Evolutionary conservation across 2,113 vertebrate genomes (phyloP), one percentile per base, ranked within the genome.

Genomic region (Mirounga angustirostris): DNA sequence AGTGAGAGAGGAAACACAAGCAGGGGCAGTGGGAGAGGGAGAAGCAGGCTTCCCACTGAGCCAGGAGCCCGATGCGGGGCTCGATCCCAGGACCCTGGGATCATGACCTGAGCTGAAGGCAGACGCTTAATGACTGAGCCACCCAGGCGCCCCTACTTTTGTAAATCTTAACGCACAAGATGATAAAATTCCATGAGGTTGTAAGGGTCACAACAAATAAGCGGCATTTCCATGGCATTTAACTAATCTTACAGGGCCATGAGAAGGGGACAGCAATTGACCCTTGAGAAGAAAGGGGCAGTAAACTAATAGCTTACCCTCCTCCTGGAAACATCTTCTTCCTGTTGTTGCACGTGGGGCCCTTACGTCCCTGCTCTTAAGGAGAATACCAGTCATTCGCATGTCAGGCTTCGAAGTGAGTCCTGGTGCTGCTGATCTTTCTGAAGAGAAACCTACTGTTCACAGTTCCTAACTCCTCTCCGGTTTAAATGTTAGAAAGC

Each of bases 111-210:
- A 43, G 40, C 40, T 1, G 40, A 43, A 43, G 40, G 40, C 40
- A 43, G 40, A 43, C 4, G 40, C 4, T 43, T 43, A 43, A 43
- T 5, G 5, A 43, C 40, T 43, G 40, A 43, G 40, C 40, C 40
- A 43, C 40, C 40, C 40, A 43, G 40, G 40, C 40, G 40, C 40
- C 40, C 40, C 40, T 54, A 79, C 33, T 43, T 93, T 74, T 89
- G 36, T 50, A 78, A 91, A 90, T 63, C 59, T 89, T 82, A 84
- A 89, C 16, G 81, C 52, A 73, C n/a, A 74, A 59, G 33, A 91
- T 82, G 22, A 79, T 67, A 85, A 79, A 79, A 95, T 96, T 81
- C 91, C 19, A 4, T 18, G 22, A 56, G 4, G 82, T 36, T 14
- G 19, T 59, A 54, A 93, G 36, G 73, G 36, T 89, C 43, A 58